Base-by-base conservation (phyloP, 1,140 invertebrate genomes). In the Pissodes strobi region DNA sequence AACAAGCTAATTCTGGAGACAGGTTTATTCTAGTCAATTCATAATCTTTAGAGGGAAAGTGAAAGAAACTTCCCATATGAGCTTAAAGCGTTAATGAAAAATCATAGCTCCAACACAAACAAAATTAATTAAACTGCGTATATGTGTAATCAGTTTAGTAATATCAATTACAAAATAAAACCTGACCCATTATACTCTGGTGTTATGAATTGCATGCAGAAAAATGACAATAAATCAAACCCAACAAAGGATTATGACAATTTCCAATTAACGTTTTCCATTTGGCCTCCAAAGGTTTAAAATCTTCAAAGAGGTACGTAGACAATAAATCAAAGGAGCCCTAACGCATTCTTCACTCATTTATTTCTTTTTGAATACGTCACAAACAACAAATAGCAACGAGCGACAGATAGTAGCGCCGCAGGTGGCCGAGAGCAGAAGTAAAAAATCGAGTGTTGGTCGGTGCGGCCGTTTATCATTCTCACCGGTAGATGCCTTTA, bases 191-290 rank as follows among this genome's bases (percentile, higher is more conserved):
- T n/a, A n/a, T n/a, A n/a, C n/a, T n/a, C n/a, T n/a, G n/a, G n/a
- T n/a, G n/a, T n/a, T n/a, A n/a, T n/a, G n/a, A n/a, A n/a, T n/a
- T n/a, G n/a, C n/a, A n/a, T n/a, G n/a, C n/a, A n/a, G 25, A 27
- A 27, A 9, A 27, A 9, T 27, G 25, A 9, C 49, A n/a, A 56
- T 56, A 56, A 56, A 56, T 56, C 52, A 56, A 21, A 56, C 15
- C 15, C 21, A 39, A 41, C 52, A 56, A 56, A 21, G 52, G 19
- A 10, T 41, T 56, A 56, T 56, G 52, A 56, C 34, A 21, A 39
- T 56, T 56, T 56, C 52, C 52, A 56, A 56, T 56, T 56, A 56
- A 41, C 34, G 10, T 39, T 56, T 56, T 41, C 37, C 2, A 56
- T 41, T 39, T 41, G 19, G 37, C 30, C 34, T 41, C 38, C 13